Evolutionary conservation across 2,888 invertebrate species (phyloP), one percentile per base, ranked within the genome.

Genomic region (Barypeithes pellucidus): DNA sequence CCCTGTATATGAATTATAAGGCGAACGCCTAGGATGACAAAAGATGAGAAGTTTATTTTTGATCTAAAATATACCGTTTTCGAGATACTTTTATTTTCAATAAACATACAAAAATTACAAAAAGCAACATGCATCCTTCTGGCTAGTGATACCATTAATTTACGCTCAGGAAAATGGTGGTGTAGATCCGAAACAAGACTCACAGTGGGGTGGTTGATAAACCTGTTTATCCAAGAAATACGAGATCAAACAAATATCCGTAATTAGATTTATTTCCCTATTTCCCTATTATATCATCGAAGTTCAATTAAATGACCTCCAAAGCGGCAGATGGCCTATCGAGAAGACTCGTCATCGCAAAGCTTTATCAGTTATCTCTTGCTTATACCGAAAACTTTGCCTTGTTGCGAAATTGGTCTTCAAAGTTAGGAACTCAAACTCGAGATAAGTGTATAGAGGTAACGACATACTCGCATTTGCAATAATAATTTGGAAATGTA

Each of bases 181-280:
- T n/a, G n/a, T n/a, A n/a, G n/a, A 29, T 29, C 1, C 7, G 29
- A 29, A 8, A 29, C 29, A 29, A 29, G 9, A 29, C 39, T 39
- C 12, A 8, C 36, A n/a, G 12, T 9, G 39, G 1, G 3, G 11
- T 5, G 11, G n/a, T n/a, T n/a, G 39, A 39, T 39, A 39, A 39
- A 39, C n/a, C 3, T n/a, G 39, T 39, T 33, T 16, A 18, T 8
- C 33, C 18, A 57, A 33, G 61, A 61, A 45, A 18, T 24, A 36
- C 14, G 29, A 36, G 33, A 63, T 47, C 63, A 47, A 50, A 45
- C 63, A 63, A 29, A 63, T 63, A 63, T 50, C n/a, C 63, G 36
- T 50, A 63, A 63, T 63, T 63, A 20, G 45, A 20, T 63, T 63
- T 63, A 20, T 50, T 63, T 50, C 20, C 50, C 36, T 18, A 33